Evolutionary conservation across 2,113 vertebrate species (phyloP).

Genomic region (Tauraco erythrolophus): DNA sequence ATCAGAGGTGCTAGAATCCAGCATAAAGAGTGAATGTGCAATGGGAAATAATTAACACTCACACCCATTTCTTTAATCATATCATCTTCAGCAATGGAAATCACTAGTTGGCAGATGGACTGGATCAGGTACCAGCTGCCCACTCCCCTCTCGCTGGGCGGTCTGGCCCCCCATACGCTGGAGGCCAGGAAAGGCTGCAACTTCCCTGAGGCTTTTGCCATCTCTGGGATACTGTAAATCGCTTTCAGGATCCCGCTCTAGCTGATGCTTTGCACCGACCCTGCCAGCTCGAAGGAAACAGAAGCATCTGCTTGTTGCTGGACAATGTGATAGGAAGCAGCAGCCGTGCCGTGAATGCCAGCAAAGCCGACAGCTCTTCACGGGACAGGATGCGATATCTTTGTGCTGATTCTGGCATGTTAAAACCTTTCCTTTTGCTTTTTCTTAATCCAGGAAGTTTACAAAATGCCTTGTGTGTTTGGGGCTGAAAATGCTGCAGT

Average conservation of each 20-base stretch:
- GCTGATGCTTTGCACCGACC: constrained; percentile 6
- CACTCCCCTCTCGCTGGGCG: not conserved
- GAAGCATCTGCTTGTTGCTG: not conserved
- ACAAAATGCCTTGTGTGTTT: constrained; percentile 27
- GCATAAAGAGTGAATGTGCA: not conserved
- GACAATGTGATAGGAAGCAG: constrained; percentile 40
- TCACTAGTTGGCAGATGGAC: not conserved
- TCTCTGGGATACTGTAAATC: constrained; percentile 19
- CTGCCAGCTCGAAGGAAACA: constrained; percentile 8
- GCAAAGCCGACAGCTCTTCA: not conserved
- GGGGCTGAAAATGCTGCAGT: not conserved
- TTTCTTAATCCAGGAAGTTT: constrained; percentile 57
- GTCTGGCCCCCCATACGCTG: accelerated
- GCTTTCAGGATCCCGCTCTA: not conserved
- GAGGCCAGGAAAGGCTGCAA: not conserved
- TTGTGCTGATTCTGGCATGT: constrained; percentile 58
- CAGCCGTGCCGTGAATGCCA: not conserved
- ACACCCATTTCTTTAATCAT: not conserved
- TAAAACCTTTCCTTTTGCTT: constrained; percentile 34
- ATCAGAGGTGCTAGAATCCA: not conserved
- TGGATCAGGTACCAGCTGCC: not conserved
- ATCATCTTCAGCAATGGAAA: not conserved
- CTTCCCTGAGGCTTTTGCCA: not conserved
- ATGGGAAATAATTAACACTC: not conserved
- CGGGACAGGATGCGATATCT: constrained; percentile 44